These are phyloP conservation scores for Tachuris rubrigastra DNA, from an alignment of 2,113 vertebrate species.

Conservation along the genomic window DNA sequence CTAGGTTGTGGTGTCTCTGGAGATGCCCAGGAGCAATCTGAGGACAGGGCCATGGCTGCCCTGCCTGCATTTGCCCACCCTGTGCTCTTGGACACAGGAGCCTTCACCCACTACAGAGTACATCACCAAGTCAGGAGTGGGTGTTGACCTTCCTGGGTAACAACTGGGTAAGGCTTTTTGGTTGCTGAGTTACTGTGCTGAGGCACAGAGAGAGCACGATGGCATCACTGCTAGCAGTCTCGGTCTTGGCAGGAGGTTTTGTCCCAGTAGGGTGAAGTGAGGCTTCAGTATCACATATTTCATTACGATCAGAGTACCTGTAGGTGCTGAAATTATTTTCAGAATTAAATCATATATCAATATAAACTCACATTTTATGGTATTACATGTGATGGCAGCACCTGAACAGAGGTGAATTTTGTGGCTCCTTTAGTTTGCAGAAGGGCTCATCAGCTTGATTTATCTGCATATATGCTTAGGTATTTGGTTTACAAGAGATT, in stretches of 20 bases:
- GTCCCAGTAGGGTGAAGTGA: neutral
- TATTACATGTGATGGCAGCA: neutral
- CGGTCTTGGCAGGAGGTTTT: neutral
- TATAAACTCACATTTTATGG: neutral
- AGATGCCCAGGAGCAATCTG: neutral
- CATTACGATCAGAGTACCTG: neutral
- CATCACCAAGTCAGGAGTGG: fast-evolving
- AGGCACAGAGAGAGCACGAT: neutral
- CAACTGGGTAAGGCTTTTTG: neutral
- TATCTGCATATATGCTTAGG: neutral
- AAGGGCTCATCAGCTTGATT: neutral
- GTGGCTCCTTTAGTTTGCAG: neutral
- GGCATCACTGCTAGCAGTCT: neutral
- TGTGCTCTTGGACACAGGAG: neutral
- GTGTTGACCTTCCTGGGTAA: neutral
- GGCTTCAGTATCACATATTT: neutral
- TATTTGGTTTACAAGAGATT: neutral
- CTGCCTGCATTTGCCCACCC: neutral
- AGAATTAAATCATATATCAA: neutral
- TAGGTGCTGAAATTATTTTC: neutral
- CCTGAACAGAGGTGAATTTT: neutral
- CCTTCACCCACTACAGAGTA: fast-evolving
- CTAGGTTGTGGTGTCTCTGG: neutral
- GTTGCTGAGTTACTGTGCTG: neutral
- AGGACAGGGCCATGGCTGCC: neutral